Evolutionary conservation across 2,888 invertebrate genomes (phyloP).

Genomic region (Philereme vetulata): DNA sequence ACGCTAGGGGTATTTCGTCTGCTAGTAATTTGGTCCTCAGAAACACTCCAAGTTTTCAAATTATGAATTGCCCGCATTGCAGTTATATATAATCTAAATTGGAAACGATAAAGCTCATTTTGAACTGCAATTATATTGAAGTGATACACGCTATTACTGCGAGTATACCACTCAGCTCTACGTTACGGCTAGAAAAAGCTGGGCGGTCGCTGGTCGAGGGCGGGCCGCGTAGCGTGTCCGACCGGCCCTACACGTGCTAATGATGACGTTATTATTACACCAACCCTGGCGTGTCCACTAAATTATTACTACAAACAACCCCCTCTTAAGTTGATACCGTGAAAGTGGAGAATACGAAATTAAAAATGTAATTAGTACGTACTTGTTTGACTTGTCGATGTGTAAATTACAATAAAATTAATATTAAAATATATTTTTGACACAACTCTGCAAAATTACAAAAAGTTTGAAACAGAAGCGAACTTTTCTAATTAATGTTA

Average conservation of each 20-base stretch:
- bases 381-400: conserved; percentile 11
- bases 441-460: conserved; percentile 47
- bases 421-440: conserved; percentile 31
- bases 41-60: too few relatives aligned
- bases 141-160: not conserved
- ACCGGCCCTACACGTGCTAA: conserved; percentile 38
- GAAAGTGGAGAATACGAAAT: not conserved
- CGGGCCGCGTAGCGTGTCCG: conserved; percentile 34
- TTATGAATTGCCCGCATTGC: too few relatives aligned
- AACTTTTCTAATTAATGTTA: conserved; percentile 81
- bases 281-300: conserved; percentile 24
- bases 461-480: conserved; percentile 57
- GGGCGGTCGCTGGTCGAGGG: conserved; percentile 34
- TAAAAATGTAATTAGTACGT: conserved; percentile 3
- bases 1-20: too few relatives aligned
- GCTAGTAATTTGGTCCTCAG: too few relatives aligned
- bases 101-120: too few relatives aligned
- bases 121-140: not conserved
- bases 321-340: not conserved
- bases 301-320: conserved; percentile 12
- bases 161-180: not conserved
- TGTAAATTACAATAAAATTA: conserved; percentile 31
- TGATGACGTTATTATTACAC: conserved; percentile 44
- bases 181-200: conserved; percentile 4
- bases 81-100: too few relatives aligned